Evolutionary conservation across 2,888 invertebrate genomes (phyloP), one percentile per base, ranked within the genome.

Genomic region (Meiosimyza platycephala): DNA sequence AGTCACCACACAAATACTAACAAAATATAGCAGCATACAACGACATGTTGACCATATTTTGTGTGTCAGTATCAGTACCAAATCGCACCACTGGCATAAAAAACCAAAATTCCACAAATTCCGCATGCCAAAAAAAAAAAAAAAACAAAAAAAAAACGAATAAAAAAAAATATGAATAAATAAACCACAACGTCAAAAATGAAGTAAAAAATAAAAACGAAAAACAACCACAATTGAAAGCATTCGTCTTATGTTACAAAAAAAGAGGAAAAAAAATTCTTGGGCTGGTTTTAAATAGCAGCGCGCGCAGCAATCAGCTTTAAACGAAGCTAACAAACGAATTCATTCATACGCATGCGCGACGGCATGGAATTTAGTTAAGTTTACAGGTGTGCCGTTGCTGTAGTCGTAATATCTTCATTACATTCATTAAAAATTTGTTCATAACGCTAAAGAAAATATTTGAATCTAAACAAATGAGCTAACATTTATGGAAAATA

Each of bases 331-430:
- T 33, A 18, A 60, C 59, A 60, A 60, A 22, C 28, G 15, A 22
- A 12, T 60, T 60, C 59, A 60, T 60, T 60, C 59, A 60, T 60
- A 60, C 33, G 33, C 59, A 60, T 59, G 59, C 40, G 9, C 11
- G 22, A 33, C 40, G 11, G 33, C 28, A 33, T 22, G 22, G 22
- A 60, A 11, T 60, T 59, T 59, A 40, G 28, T 67, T 59, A 40
- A 12, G n/a, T 22, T n/a, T 69, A 54, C 28, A 40, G 67, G 65
- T 62, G 50, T 62, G 63, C 60, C 63, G 59, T 33, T 59, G 69
- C 55, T 65, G 71, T 52, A 48, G 55, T 60, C 62, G 48, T 40
- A 40, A 40, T 9, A 40, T 3, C 40, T 40, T 40, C 40, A 40
- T 40, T 40, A 40, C 40, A 40, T 40, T 40, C 6, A 40, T 9